These are phyloP conservation scores for Aporrectodea caliginosa DNA, from an alignment of 1,140 invertebrate genomes.

Conservation along the genomic window DNA sequence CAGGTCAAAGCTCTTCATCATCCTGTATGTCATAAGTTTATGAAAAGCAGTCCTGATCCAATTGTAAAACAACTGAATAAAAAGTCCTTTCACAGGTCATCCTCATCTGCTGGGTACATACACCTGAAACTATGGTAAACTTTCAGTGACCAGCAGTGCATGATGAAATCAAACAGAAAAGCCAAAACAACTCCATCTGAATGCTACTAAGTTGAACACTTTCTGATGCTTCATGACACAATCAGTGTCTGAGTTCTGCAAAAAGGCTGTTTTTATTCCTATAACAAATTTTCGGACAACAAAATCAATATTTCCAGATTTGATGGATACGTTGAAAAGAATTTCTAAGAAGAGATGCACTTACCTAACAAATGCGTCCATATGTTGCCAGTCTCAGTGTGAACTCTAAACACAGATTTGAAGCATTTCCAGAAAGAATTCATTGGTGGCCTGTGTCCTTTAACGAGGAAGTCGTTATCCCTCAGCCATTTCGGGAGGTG, in stretches of 20 bases:
- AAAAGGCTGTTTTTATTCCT: too few species aligned
- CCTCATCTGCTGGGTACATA: too few species aligned
- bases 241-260: background rate
- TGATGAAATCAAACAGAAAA: too few species aligned
- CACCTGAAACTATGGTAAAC: too few species aligned
- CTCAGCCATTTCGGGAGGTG: constrained; percentile 87
- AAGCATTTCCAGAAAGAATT: constrained; percentile 94
- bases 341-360: background rate
- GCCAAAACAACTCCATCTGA: background rate
- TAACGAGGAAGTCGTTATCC: constrained; percentile 87
- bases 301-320: background rate
- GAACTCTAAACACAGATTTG: constrained; percentile 88
- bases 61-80: too few species aligned
- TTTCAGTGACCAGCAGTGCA: too few species aligned
- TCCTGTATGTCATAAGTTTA: too few species aligned
- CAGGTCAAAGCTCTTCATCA: too few species aligned
- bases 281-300: background rate
- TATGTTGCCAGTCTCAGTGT: constrained; percentile 91
- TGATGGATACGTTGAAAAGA: background rate
- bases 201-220: background rate
- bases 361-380: constrained; percentile 80
- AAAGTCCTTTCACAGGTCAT: too few species aligned
- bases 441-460: constrained; percentile 87
- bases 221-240: background rate
- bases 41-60: too few species aligned